Conservation (phyloP, 2,888 invertebrate species). For the Crioceris asparagi region DNA sequence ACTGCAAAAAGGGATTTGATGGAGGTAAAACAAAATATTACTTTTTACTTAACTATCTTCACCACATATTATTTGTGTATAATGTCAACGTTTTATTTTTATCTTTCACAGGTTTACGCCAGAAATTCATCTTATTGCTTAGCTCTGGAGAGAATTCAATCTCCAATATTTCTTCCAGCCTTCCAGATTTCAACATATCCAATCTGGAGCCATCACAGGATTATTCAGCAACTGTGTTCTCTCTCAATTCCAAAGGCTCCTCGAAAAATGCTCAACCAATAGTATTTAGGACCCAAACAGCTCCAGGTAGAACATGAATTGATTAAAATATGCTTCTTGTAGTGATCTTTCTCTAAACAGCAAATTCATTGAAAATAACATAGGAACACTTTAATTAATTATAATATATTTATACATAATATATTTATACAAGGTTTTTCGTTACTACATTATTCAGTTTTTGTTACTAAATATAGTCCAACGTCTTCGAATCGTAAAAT, state of each 20-base stretch:
- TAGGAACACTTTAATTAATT: too few species aligned
- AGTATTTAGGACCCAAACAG: conserved; percentile 39
- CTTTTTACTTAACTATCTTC: too few species aligned
- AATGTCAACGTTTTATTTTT: not conserved
- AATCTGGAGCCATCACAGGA: conserved; percentile 42
- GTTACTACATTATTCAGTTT: too few species aligned
- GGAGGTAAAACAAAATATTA: conserved; percentile 41
- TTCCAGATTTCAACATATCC: conserved; percentile 41
- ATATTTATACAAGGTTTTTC: too few species aligned
- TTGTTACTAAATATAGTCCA: too few species aligned
- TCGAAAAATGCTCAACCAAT: conserved; percentile 38
- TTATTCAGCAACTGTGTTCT: conserved; percentile 43
- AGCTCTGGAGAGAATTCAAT: conserved; percentile 31
- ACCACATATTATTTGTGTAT: not conserved
- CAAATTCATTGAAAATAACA: too few species aligned
- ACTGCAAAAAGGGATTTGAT: conserved; percentile 44
- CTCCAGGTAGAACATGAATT: conserved; percentile 28
- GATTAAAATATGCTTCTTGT: too few species aligned
- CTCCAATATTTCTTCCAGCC: conserved; percentile 34
- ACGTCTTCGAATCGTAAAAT: too few species aligned
- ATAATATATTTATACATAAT: too few species aligned
- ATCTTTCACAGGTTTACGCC: conserved; percentile 26
- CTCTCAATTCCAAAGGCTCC: conserved; percentile 55
- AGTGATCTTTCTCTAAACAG: too few species aligned
- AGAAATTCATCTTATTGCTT: conserved; percentile 37